Evolutionary conservation across 1,140 invertebrate genomes (phyloP).

Genomic region (Eufriesea mexicana): DNA sequence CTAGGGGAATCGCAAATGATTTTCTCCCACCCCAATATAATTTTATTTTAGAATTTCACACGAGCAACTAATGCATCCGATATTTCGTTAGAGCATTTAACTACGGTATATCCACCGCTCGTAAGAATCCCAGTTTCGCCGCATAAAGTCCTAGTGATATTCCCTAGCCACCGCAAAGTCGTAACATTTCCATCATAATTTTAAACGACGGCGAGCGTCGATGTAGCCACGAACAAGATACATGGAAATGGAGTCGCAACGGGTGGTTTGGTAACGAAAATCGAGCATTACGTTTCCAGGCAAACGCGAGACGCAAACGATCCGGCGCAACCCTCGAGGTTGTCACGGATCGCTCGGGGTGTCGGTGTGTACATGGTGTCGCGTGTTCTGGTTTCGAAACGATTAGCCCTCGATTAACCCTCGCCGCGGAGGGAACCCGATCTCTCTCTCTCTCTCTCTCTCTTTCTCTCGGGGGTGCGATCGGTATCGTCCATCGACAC

Average conservation of each 20-base stretch:
- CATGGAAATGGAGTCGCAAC: neutral
- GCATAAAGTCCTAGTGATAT: too few relatives aligned
- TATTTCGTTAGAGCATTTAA: too few relatives aligned
- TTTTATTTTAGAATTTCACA: too few relatives aligned
- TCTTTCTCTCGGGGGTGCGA: constrained; percentile 2
- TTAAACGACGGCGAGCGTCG: too few relatives aligned
- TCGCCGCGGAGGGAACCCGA: constrained; percentile 24
- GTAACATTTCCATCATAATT: too few relatives aligned
- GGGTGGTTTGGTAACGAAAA: neutral
- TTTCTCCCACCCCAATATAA: too few relatives aligned
- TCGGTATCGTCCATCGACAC: constrained; percentile 52
- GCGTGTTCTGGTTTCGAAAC: constrained; percentile 43
- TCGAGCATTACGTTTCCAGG: neutral
- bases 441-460: neutral
- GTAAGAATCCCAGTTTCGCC: too few relatives aligned
- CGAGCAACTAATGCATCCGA: too few relatives aligned
- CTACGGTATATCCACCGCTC: too few relatives aligned
- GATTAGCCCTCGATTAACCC: constrained; percentile 53
- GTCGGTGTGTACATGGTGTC: constrained; percentile 32
- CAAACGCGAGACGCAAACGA: neutral
- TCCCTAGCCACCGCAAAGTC: too few relatives aligned
- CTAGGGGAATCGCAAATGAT: too few relatives aligned
- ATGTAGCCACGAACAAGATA: neutral
- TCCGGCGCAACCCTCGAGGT: neutral
- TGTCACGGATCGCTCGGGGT: neutral